These are phyloP conservation scores for Pterois miles DNA, from an alignment of 2,797 vertebrate genomes.

Conservation along the genomic window DNA sequence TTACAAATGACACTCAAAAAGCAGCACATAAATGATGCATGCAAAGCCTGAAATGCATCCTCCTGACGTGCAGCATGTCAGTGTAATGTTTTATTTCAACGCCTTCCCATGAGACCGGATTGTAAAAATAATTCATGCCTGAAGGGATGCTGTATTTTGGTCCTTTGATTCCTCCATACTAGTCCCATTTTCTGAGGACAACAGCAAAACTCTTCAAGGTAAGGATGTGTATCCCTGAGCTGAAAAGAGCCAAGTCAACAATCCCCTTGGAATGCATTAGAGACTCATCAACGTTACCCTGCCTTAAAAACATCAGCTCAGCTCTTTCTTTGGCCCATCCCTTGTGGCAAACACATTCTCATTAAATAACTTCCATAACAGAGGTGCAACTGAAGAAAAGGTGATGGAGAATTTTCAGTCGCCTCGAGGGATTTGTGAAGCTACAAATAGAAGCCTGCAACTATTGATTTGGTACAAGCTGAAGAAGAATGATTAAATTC, in stretches of 20 bases:
- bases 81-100: too few relatives aligned
- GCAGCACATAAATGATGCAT: too few relatives aligned
- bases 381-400: slow-evolving; percentile 43
- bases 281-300: slow-evolving; percentile 73
- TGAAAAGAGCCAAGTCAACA: slow-evolving; percentile 79
- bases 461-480: slow-evolving; percentile 46
- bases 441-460: slow-evolving; percentile 14
- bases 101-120: too few relatives aligned
- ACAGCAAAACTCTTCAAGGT: slow-evolving; percentile 73
- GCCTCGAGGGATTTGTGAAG: slow-evolving; percentile 37
- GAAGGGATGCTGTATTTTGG: slow-evolving; percentile 14
- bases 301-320: slow-evolving; percentile 79
- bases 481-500: slow-evolving; percentile 14
- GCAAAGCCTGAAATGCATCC: too few relatives aligned
- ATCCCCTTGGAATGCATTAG: slow-evolving; percentile 77
- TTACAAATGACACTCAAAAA: too few relatives aligned
- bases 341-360: slow-evolving; percentile 74
- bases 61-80: too few relatives aligned
- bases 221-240: slow-evolving; percentile 66
- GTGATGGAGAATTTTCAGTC: slow-evolving; percentile 51
- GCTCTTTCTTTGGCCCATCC: slow-evolving; percentile 74
- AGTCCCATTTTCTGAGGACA: slow-evolving; percentile 52
- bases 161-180: slow-evolving; percentile 40
- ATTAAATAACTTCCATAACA: slow-evolving; percentile 77
- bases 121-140: slow-evolving; percentile 25